Conservation (phyloP, 1,140 invertebrate species). For the Drosophila virilis region DNA sequence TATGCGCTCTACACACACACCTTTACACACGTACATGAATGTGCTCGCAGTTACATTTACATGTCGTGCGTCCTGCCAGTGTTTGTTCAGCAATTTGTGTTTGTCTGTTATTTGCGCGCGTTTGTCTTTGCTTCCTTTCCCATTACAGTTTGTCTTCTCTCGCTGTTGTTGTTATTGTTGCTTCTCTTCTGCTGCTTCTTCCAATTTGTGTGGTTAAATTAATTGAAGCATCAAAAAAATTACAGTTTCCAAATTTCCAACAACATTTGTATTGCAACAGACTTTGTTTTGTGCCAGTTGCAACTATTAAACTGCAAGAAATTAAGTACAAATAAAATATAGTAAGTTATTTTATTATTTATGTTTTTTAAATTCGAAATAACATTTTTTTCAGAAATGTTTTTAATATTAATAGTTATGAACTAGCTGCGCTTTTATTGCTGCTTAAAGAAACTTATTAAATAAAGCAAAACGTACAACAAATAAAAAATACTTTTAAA, state of each 20-base stretch:
- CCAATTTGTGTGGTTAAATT: constrained; percentile 45
- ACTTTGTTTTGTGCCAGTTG: not conserved
- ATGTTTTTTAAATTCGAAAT: too few species aligned
- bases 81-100: constrained; percentile 60
- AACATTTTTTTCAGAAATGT: too few species aligned
- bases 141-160: constrained; percentile 25
- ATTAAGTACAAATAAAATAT: not conserved
- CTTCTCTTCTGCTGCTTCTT: constrained; percentile 3
- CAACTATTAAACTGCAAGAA: constrained; percentile 12
- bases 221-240: constrained; percentile 72
- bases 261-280: not conserved
- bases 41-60: constrained; percentile 54
- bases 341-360: too few species aligned
- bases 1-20: constrained; percentile 45
- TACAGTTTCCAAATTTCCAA: constrained; percentile 27
- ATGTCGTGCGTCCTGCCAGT: constrained; percentile 54
- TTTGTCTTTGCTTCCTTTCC: constrained; percentile 44
- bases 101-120: constrained; percentile 41
- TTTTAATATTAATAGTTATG: too few species aligned
- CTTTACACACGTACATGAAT: constrained; percentile 28
- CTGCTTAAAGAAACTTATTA: too few species aligned
- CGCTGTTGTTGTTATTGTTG: constrained; percentile 5
- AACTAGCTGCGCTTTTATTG: too few species aligned
- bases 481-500: too few species aligned
- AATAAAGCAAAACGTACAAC: too few species aligned